Evolutionary conservation across 2,797 vertebrate species (phyloP), one percentile per base, ranked within the genome.

Genomic region (Oreonectes daqikongensis): DNA sequence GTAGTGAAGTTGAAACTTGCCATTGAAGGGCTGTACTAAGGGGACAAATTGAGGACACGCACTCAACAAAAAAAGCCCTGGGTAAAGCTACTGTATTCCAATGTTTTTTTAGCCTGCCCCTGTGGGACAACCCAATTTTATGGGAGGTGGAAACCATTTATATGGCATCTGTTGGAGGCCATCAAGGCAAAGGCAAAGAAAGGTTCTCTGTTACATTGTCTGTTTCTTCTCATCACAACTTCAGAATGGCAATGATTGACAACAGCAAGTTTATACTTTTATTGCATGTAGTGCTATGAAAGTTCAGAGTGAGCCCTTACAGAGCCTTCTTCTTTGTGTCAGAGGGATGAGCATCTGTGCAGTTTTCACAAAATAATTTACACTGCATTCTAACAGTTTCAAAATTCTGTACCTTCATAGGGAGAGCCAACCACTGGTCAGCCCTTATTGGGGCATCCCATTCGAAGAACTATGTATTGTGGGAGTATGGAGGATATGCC

Each of bases 341-440:
- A 15, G 15, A 18, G 4, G 17, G 15, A 3, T 17, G 15, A 46
- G 0, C 3, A 46, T 46, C 5, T 18, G 2, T 46, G 44, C 4
- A 17, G 14, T 6, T 48, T 18, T 17, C 17, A 48, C 5, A 50
- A 50, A 50, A 4, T 50, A 50, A 9, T 50, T 50, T 30, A n/a
- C 42, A 50, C 30, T 18, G 5, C 15, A 26, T 32, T 2, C 11
- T 69, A 12, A 30, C 4, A 6, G 26, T 6, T 4, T 3, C 2
- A 22, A 20, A 55, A 17, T 32, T 11, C 0, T 30, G 15, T 42
- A 63, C 30, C 65, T 24, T 65, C 2, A 20, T 89, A 99, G 97
- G 96, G 80, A 94, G 96, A 68, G 96, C 98, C 72, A 99, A 98
- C 86, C 98, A 99, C 84, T 99, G 98, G 98, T 99, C 98, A 35